A percentile compares a stretch with the other conserved stretches of the same genome.
Evolutionary conservation across 2,797 vertebrate genomes (phyloP).

Genomic region (Dendrocincla tyrannina): DNA sequence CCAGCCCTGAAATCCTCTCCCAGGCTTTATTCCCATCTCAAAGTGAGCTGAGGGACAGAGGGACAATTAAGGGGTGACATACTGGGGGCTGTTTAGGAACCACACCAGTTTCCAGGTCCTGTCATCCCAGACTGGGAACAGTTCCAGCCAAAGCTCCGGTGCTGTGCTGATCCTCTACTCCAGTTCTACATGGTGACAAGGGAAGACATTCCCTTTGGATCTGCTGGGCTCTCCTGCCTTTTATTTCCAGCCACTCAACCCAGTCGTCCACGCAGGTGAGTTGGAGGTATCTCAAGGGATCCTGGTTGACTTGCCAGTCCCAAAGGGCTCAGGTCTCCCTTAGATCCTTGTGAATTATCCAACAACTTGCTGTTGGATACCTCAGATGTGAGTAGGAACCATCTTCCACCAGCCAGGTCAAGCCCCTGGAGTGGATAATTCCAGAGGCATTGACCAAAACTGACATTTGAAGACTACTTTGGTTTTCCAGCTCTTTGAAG

Average conservation of each 20-base stretch:
- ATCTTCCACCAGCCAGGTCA: not conserved
- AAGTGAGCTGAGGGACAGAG: not conserved
- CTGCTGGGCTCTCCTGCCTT: not conserved
- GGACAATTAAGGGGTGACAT: not conserved
- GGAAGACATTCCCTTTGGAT: not conserved
- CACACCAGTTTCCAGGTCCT: not conserved
- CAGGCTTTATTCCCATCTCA: not conserved
- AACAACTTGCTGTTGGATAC: not conserved
- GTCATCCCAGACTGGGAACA: not conserved
- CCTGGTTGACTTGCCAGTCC: not conserved
- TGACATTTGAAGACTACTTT: not conserved
- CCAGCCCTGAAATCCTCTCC: not conserved
- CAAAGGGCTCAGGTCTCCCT: not conserved
- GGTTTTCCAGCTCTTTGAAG: not conserved
- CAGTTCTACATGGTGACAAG: not conserved
- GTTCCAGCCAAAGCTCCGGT: not conserved
- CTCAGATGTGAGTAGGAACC: not conserved
- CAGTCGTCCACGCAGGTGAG: not conserved
- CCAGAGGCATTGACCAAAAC: not conserved
- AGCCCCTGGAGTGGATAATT: not conserved
- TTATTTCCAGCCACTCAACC: not conserved
- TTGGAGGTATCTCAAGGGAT: not conserved
- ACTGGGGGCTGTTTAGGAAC: not conserved
- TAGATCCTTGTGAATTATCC: not conserved
- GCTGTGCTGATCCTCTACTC: not conserved